Evolutionary conservation across 2,888 invertebrate genomes (phyloP), one percentile per base, ranked within the genome.

Genomic region (Stenodera caucasica): DNA sequence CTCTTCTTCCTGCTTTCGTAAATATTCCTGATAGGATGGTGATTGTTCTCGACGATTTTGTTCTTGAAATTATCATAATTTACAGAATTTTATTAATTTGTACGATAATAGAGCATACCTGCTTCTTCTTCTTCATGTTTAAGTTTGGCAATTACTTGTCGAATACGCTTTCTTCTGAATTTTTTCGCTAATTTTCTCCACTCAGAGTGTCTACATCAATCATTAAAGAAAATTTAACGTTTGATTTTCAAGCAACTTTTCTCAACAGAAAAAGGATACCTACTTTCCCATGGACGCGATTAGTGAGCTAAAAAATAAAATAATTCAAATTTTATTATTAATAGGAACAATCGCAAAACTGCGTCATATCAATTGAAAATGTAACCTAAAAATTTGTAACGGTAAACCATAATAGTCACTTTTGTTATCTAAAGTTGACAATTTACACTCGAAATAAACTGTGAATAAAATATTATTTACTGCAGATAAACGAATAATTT

Each of bases 171-270:
- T 61, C 92, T 84, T 79, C 92, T 85, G 71, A 86, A 82, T 72
- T 86, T 90, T 80, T 92, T 93, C 0, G 85, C 89, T 63, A 85
- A 72, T 80, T 87, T 88, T 70, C 93, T 85, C 90, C 92, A 92
- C 75, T 86, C 83, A 72, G 83, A 84, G 78, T 88, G 88, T 70
- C 86, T 87, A 77, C 67, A 78, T 74, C 67, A 65, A 64, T 64
- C 64, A 79, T 79, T 79, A 45, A 79, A 78, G 79, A 78, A 78
- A 78, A 75, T 70, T 74, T 74, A 75, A 72, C 70, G 65, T 66
- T 63, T 58, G 54, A 49, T 50, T 62, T 11, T 51, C 21, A 49
- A 8, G 21, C 9, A 21, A 8, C 32, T 49, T 62, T 60, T 26
- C 26, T 26, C n/a, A 57, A 23, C 57, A 26, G 52, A 66, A 78